Evolutionary conservation across 30 jellyfish, hydroid and myxozoan genomes (phyloP).

Genomic region (Mastigias papua): DNA sequence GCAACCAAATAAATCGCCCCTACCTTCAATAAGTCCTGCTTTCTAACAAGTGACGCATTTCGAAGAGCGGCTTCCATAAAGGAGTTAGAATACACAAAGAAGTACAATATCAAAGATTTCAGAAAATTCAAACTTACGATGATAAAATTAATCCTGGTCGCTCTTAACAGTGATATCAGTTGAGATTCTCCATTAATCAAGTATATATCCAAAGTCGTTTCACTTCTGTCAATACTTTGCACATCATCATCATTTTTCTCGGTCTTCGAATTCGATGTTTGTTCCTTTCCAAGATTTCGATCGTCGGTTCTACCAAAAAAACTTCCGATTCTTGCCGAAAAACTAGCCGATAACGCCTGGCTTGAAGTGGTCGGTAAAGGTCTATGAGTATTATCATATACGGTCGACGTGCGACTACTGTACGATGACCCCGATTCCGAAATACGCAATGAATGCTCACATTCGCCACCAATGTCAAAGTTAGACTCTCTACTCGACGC

Average conservation of each 20-base stretch:
- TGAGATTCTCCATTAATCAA: slow-evolving; percentile 54
- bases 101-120: not conserved
- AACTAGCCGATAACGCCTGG: slow-evolving; percentile 23
- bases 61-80: no score
- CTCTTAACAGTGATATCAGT: slow-evolving; percentile 25
- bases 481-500: not conserved
- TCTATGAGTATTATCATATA: not conserved
- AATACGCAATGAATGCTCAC: not conserved
- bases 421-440: not conserved
- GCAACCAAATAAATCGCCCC: no score
- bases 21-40: no score
- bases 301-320: slow-evolving; percentile 38
- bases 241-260: slow-evolving; percentile 1
- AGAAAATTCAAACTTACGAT: slow-evolving; percentile 13
- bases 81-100: no score
- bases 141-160: slow-evolving; percentile 37
- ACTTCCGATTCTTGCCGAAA: slow-evolving; percentile 47
- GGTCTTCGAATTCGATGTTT: not conserved
- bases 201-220: slow-evolving; percentile 28
- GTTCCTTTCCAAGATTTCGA: not conserved
- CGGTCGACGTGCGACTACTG: not conserved
- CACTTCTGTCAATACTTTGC: not conserved
- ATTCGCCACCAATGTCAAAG: not conserved
- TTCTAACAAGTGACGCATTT: no score
- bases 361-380: not conserved